A percentile compares a stretch with the other conserved stretches of the same genome.
Conservation (phyloP, 2,113 vertebrate species). For the Thalassoma bifasciatum region DNA sequence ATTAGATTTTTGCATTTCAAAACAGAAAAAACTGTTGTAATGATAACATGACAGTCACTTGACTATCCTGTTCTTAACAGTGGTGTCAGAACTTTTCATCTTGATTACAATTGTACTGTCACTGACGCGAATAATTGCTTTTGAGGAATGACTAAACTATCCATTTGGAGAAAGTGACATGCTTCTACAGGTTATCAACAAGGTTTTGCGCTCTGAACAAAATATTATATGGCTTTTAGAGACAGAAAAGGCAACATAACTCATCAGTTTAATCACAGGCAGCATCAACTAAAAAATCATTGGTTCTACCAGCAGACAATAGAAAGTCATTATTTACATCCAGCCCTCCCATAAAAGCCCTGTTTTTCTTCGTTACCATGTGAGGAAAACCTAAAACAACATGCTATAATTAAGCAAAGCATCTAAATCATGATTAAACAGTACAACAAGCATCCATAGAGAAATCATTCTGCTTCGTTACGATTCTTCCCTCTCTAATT, state of each 20-base stretch:
- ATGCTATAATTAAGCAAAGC: background rate
- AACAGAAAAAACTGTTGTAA: too few relatives aligned
- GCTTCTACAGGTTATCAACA: too few relatives aligned
- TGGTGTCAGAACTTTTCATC: too few relatives aligned
- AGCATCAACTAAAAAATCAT: slow-evolving; percentile 22
- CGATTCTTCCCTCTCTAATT: background rate
- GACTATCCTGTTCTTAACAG: too few relatives aligned
- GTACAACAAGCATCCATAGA: slow-evolving; percentile 8
- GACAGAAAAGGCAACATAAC: slow-evolving; percentile 16
- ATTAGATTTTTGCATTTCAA: too few relatives aligned
- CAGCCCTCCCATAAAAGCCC: slow-evolving; percentile 18
- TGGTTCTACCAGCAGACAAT: slow-evolving; percentile 53
- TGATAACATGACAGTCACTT: too few relatives aligned
- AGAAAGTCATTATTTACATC: slow-evolving; percentile 49
- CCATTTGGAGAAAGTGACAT: too few relatives aligned
- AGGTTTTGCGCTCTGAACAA: too few relatives aligned
- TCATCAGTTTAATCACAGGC: slow-evolving; percentile 26
- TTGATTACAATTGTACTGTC: too few relatives aligned
- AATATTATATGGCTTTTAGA: background rate
- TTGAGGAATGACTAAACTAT: too few relatives aligned
- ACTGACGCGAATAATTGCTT: too few relatives aligned
- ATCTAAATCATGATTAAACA: background rate
- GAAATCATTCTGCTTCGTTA: slow-evolving; percentile 12
- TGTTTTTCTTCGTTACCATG: background rate
- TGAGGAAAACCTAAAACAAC: slow-evolving; percentile 3